Base-by-base conservation (phyloP, 2,113 vertebrate genomes). In the Pollimyrus isidori region DNA sequence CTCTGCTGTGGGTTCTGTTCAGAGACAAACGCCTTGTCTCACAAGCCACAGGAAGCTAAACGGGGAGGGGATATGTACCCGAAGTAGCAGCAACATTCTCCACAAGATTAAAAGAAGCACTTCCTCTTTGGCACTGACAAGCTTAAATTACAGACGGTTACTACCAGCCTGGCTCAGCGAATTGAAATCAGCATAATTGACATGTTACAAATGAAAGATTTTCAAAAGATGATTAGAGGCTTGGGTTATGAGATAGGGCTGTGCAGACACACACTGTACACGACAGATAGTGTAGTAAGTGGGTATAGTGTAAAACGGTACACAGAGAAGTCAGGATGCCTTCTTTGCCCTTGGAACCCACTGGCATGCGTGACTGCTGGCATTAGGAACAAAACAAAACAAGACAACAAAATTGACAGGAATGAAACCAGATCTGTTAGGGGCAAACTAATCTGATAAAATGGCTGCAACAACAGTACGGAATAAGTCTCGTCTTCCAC, bases 111-210 rank as follows among this genome's bases (percentile, higher is more conserved):
- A 46, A 56, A 90, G 90, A 93, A 92, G 91, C 91, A 92, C 91
- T 93, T 91, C 89, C 91, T 89, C 7, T 49, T 87, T 82, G 87
- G 65, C 92, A 89, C 87, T 85, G 88, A 46, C 45, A 45, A 80
- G 17, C 91, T 91, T 80, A 93, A 95, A 95, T 95, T 94, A 95
- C 91, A 96, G 94, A 90, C 91, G 73, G 50, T n/a, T 86, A 87
- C 90, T 69, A 91, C 89, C 93, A 89, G 88, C 86, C 88, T 65
- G 91, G 89, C 90, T 91, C 56, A 73, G 92, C 93, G 93, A 94
- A 94, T 94, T 95, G 93, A 92, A 88, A 91, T 87, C 85, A 53
- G 93, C 56, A 89, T 95, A 95, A 96, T 94, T 95, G 93, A 92
- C 92, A 94, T 93, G 93, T 92, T 92, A 88, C 89, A 93, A 93